phyloP scores from a whole-genome alignment of 2,888 invertebrate species.

The Netelia virgata region DNA sequence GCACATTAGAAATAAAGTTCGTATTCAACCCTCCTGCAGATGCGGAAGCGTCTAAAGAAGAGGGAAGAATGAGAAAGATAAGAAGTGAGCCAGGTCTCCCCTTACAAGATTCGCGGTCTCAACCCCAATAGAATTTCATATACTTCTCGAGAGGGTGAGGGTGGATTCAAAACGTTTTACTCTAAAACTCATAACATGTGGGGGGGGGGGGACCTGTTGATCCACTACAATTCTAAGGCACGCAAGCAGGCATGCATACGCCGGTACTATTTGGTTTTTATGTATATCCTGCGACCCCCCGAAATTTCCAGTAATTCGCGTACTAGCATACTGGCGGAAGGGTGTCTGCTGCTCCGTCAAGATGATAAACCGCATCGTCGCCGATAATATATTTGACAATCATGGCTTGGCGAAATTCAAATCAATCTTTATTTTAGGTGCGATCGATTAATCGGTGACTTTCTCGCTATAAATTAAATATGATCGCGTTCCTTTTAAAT shows the following conservation, averaged over 20 bases:
- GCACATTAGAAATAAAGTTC: constrained; percentile 38
- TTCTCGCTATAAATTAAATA: background rate
- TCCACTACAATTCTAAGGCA: constrained; percentile 70
- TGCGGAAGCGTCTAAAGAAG: constrained; percentile 35
- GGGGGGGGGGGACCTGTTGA: constrained; percentile 81
- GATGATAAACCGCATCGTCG: constrained; percentile 22
- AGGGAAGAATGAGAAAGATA: constrained; percentile 61
- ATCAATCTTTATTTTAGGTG: background rate
- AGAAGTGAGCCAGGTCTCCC: constrained; percentile 70
- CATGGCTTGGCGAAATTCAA: constrained; percentile 41
- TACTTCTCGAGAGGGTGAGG: constrained; percentile 82
- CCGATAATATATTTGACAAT: constrained; percentile 56
- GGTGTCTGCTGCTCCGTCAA: constrained; percentile 5
- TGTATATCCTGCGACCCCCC: constrained; percentile 48
- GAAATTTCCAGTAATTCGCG: constrained; percentile 48
- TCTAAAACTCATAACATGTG: constrained; percentile 80
- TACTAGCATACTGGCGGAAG: constrained; percentile 28
- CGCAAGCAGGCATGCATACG: constrained; percentile 36
- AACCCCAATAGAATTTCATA: constrained; percentile 78
- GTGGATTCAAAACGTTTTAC: constrained; percentile 84
- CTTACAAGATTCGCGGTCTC: constrained; percentile 78
- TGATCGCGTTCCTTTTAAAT: background rate
- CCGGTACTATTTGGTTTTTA: constrained; percentile 41
- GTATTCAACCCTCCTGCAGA: constrained; percentile 52
- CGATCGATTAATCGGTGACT: constrained; percentile 33